Evolutionary conservation across 2,113 vertebrate genomes (phyloP).

Genomic region (Smithornis capensis): DNA sequence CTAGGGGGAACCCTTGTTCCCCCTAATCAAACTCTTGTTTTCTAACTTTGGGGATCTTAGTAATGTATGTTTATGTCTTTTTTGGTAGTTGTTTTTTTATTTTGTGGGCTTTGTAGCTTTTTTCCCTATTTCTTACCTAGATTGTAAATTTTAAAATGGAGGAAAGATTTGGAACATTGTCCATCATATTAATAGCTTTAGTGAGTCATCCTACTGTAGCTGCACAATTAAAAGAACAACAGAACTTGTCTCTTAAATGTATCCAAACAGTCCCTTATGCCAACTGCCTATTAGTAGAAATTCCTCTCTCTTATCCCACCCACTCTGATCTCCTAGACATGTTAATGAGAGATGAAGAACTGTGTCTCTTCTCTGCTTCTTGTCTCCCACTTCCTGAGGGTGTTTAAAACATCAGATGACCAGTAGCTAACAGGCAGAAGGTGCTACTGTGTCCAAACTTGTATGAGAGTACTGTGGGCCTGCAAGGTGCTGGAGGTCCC

Average conservation of each 20-base stretch:
- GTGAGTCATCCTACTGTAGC: conserved; percentile 10
- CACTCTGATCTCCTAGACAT: not conserved
- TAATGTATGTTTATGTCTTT: not conserved
- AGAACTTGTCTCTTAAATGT: not conserved
- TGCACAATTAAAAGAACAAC: conserved; percentile 46
- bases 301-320: not conserved
- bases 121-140: not conserved
- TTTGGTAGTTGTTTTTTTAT: not conserved
- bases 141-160: not conserved
- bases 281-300: conserved; percentile 14
- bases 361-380: not conserved
- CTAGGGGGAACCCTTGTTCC: not conserved
- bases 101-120: not conserved
- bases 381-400: not conserved
- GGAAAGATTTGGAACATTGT: not conserved
- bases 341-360: not conserved
- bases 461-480: rapidly evolving
- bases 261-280: not conserved
- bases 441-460: not conserved
- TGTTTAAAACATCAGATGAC: not conserved
- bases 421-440: not conserved
- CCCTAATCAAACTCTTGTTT: not conserved
- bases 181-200: not conserved
- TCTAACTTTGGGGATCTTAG: not conserved
- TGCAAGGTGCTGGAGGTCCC: not conserved